Evolutionary conservation across 2,113 vertebrate species (phyloP), one percentile per base, ranked within the genome.

Genomic region (Tylochromis polylepis): DNA sequence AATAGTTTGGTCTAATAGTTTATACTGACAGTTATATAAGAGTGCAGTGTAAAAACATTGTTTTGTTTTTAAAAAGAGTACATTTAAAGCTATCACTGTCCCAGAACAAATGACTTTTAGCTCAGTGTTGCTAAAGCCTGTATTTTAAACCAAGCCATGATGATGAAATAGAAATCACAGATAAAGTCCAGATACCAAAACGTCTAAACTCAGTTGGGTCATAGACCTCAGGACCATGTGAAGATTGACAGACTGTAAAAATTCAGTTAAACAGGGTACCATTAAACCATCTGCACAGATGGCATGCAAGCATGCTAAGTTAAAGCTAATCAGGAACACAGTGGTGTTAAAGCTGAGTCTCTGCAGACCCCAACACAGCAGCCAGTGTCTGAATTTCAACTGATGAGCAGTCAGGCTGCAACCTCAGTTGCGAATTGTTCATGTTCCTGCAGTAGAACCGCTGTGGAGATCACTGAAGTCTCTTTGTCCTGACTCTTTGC

Each of bases 21-120:
- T 9, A 0, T 55, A 55, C 53, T 55, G 20, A 55, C 2, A 55
- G 5, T 55, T n/a, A 34, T 2, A 55, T 55, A n/a, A n/a, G n/a
- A n/a, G n/a, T n/a, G n/a, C n/a, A n/a, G 51, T 2, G 4, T n/a
- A 20, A 53, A 34, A 53, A 51, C 0, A 1, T 51, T 51, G 3
- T n/a, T n/a, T n/a, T n/a, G n/a, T n/a, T 16, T 51, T 51, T 51
- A 51, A 51, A 51, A n/a, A 51, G 18, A 53, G 20, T 34, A 2
- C 2, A 2, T 34, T 55, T 55, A n/a, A 55, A n/a, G 5, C 20
- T 11, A 4, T 29, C 27, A 29, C 27, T 29, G 27, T 29, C 27
- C 27, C 27, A 4, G 0, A 55, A n/a, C 53, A 55, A 55, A 55
- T 55, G 9, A 55, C 20, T 55, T 55, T 55, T 55, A 55, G 2